phyloP scores from a whole-genome alignment of 2,797 vertebrate genomes.

The Epinephelus malabaricus region DNA sequence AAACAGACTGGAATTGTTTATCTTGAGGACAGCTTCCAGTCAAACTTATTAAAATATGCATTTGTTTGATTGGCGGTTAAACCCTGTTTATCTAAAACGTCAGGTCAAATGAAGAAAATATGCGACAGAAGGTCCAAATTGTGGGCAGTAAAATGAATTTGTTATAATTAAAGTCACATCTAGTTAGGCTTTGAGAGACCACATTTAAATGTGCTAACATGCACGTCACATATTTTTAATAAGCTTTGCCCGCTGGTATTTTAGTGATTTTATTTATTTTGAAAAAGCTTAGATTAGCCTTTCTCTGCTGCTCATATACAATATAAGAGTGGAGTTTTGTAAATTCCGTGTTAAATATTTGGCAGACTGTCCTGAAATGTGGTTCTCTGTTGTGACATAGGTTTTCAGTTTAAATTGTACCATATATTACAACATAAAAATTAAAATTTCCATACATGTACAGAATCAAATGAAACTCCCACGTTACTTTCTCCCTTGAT shows the following conservation, averaged over 20 bases:
- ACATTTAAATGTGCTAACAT: conserved; percentile 23
- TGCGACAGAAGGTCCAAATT: conserved; percentile 16
- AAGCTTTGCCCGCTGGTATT: conserved; percentile 4
- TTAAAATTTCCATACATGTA: not conserved
- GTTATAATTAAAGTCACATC: conserved; percentile 37
- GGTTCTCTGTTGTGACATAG: not conserved
- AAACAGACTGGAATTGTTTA: conserved; percentile 38
- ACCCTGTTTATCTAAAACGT: conserved; percentile 33
- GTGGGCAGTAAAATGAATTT: conserved; percentile 12
- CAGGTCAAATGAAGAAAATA: conserved; percentile 38
- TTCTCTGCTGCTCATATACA: not conserved
- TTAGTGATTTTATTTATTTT: conserved; percentile 16
- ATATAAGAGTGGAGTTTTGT: not conserved
- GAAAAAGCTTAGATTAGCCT: not conserved
- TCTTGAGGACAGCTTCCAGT: conserved; percentile 31
- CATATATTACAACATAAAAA: not conserved
- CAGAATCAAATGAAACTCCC: not conserved
- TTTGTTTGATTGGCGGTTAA: conserved; percentile 33
- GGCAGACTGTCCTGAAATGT: not conserved
- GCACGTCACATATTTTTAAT: conserved; percentile 21
- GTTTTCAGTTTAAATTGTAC: not conserved
- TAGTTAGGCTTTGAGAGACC: conserved; percentile 17
- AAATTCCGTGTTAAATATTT: conserved; percentile 1
- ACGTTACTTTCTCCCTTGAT: not conserved
- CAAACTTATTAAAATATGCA: conserved; percentile 23